Evolutionary conservation across 1,140 invertebrate species (phyloP).

Genomic region (Papilio machaon): DNA sequence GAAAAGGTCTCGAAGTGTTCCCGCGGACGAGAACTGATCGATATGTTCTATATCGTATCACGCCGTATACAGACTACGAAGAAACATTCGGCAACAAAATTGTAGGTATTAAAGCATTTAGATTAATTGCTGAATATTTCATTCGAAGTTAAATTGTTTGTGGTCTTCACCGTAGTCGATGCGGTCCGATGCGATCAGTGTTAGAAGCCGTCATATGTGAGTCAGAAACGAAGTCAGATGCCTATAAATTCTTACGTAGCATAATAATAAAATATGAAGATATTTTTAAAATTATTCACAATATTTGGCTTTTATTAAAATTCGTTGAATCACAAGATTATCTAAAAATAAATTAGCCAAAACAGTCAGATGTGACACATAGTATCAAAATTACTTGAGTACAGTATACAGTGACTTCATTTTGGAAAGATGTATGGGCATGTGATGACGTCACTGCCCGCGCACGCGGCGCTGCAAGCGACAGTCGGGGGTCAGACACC

Average conservation of each 20-base stretch:
- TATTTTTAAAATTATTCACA: not conserved
- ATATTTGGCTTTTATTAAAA: not conserved
- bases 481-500: slow-evolving; percentile 47
- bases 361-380: not conserved
- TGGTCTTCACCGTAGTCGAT: slow-evolving; percentile 14
- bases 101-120: not conserved
- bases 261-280: not conserved
- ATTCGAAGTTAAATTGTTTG: slow-evolving; percentile 29
- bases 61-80: not conserved
- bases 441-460: not conserved
- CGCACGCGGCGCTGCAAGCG: slow-evolving; percentile 39
- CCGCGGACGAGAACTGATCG: slow-evolving; percentile 25
- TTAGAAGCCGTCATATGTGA: not conserved
- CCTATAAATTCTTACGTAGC: not conserved
- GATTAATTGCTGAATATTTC: slow-evolving; percentile 5
- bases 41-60: not conserved
- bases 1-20: slow-evolving; percentile 14
- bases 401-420: not conserved
- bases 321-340: not conserved
- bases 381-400: slow-evolving; percentile 1
- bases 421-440: not conserved
- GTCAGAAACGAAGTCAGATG: not conserved
- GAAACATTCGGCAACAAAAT: slow-evolving; percentile 21
- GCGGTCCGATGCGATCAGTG: slow-evolving; percentile 22
- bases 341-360: not conserved